phyloP scores from a whole-genome alignment of 92 coral and sea anemone genomes.

The Pocillopora grandis region DNA sequence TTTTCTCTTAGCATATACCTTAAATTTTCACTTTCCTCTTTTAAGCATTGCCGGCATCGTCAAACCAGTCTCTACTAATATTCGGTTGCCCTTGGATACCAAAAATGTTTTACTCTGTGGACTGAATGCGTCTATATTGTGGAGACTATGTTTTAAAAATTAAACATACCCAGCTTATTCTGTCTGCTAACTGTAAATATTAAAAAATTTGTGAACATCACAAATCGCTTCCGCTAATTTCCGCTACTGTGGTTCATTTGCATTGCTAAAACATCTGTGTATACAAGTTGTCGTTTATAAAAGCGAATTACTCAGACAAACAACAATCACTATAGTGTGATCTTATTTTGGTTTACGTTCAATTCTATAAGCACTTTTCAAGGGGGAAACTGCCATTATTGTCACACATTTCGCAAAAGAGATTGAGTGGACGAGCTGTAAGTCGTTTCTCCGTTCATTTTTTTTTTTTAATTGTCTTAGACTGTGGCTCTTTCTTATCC shows the following conservation, averaged over 20 bases:
- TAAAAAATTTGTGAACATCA: background rate
- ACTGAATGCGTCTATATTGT: no score
- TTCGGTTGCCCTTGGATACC: no score
- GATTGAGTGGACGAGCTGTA: background rate
- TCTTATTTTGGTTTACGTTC: background rate
- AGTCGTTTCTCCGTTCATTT: background rate
- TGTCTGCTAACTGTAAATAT: background rate
- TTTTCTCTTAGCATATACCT: no score
- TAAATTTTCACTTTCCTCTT: no score
- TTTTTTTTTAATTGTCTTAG: background rate
- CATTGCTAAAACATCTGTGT: constrained; percentile 5
- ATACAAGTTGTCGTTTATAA: background rate
- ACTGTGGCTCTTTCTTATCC: background rate
- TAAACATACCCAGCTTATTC: no score
- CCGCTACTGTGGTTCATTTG: background rate
- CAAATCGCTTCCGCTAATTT: background rate
- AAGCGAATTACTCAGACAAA: background rate
- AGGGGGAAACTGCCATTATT: background rate
- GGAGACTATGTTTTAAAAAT: no score
- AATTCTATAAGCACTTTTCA: background rate
- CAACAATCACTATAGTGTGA: background rate
- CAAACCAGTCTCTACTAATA: no score
- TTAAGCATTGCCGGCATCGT: no score
- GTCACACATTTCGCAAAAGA: background rate
- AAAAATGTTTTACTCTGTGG: no score